Evolutionary conservation across 2,888 invertebrate genomes (phyloP), one percentile per base, ranked within the genome.

Genomic region (Papilio gigon): DNA sequence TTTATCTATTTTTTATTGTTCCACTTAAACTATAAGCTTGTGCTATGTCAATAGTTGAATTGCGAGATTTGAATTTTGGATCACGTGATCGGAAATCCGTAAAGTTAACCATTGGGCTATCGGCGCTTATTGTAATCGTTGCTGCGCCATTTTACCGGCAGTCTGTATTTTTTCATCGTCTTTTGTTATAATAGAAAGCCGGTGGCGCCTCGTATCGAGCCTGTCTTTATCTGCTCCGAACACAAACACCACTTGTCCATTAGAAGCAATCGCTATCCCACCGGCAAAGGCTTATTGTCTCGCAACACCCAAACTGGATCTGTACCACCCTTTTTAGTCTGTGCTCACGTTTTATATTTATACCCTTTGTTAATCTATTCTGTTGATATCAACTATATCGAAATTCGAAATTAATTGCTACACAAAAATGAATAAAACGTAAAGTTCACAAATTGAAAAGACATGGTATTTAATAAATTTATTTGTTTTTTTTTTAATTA

Each of bases 241-340:
- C 89, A 90, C 91, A 90, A 90, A 92, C 92, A 92, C 75, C 85
- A 88, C 87, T 90, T 92, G 92, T 92, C 90, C 92, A 93, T 92
- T 93, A 93, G 90, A 91, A 87, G 89, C 90, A 92, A 93, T 93
- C 92, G 92, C 83, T 84, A 89, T 86, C 89, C 90, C 90, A 90
- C 90, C 90, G 91, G 87, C 90, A 88, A 88, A 84, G 83, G 80
- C 80, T 81, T 79, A 90, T 88, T 89, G 88, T 88, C 84, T 85
- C 77, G 82, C 81, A 76, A 79, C 80, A 84, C 80, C 80, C 76
- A 83, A 84, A 85, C 64, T 50, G 40, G 60, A 60, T 58, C 47
- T 64, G 3, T 50, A 58, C 59, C 47, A 25, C 50, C 35, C 56
- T 27, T 58, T 68, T 33, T 67, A 63, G 27, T 61, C 37, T 50